A percentile compares a stretch with the other conserved stretches of the same genome.
These are phyloP conservation scores for Centruroides sculpturatus DNA, from an alignment of 1,140 invertebrate species.

Conservation along the genomic window DNA sequence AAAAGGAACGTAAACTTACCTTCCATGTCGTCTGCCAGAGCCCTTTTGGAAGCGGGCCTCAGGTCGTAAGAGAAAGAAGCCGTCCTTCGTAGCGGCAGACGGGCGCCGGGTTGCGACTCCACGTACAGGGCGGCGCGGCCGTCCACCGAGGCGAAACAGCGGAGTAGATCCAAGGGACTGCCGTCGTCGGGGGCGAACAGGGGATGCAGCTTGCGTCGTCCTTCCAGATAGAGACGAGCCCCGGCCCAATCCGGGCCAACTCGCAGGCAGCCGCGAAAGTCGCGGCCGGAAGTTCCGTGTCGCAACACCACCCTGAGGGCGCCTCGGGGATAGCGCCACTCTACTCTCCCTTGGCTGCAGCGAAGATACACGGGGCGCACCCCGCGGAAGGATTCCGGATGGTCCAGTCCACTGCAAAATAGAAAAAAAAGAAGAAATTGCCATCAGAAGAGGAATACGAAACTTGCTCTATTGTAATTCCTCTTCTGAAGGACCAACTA, in stretches of 20 bases:
- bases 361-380: constrained; percentile 61
- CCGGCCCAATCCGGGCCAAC: constrained; percentile 29
- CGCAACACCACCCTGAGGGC: constrained; percentile 51
- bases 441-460: too few relatives aligned
- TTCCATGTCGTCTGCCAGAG: constrained; percentile 39
- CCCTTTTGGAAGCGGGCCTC: constrained; percentile 35
- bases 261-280: constrained; percentile 53
- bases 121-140: constrained; percentile 55
- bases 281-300: constrained; percentile 23
- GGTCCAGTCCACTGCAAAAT: too few relatives aligned
- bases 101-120: constrained; percentile 36
- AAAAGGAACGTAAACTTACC: constrained; percentile 23
- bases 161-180: neutral
- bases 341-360: constrained; percentile 50
- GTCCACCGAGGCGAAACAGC: constrained; percentile 49
- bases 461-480: too few relatives aligned
- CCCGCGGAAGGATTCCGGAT: constrained; percentile 27
- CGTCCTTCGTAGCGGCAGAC: constrained; percentile 33
- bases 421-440: too few relatives aligned
- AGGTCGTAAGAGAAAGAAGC: constrained; percentile 52
- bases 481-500: too few relatives aligned
- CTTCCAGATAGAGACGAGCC: constrained; percentile 53
- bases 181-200: constrained; percentile 38
- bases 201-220: constrained; percentile 41
- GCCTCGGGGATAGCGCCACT: constrained; percentile 57